These are phyloP conservation scores for Pemphigus obesinymphae DNA, from an alignment of 1,140 invertebrate species.

Conservation along the genomic window DNA sequence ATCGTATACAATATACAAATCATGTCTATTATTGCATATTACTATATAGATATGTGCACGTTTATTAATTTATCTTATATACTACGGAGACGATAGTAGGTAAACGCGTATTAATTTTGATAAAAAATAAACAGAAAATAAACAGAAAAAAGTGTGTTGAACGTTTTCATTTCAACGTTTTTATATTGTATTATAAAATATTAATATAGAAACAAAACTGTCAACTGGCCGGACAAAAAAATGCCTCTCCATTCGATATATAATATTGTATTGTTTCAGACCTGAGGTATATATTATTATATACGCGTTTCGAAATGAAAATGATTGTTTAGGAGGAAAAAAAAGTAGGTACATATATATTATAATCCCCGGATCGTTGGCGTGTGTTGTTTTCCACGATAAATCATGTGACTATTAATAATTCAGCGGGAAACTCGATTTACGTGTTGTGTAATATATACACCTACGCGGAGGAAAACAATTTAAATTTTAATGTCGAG, in stretches of 20 bases:
- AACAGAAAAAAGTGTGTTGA: too few species aligned
- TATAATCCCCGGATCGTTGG: neutral
- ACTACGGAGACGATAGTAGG: too few species aligned
- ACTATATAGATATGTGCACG: too few species aligned
- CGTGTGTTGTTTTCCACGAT: neutral
- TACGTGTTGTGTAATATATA: too few species aligned
- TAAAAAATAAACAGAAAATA: too few species aligned
- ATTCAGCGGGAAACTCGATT: neutral
- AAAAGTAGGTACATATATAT: neutral
- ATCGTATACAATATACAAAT: too few species aligned
- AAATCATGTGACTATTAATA: neutral
- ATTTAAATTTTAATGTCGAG: neutral
- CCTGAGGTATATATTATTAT: neutral
- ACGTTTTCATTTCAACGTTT: neutral
- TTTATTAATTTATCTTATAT: too few species aligned
- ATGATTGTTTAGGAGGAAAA: neutral
- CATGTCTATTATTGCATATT: too few species aligned
- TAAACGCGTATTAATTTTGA: too few species aligned
- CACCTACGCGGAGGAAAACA: constrained; percentile 7
- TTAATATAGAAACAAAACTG: neutral
- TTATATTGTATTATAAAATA: neutral
- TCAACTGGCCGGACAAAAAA: neutral
- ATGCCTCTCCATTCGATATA: neutral
- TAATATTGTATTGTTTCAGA: constrained; percentile 16
- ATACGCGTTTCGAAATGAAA: neutral